Evolutionary conservation across 2,888 invertebrate genomes (phyloP).

Genomic region (Synanthedon myopaeformis): DNA sequence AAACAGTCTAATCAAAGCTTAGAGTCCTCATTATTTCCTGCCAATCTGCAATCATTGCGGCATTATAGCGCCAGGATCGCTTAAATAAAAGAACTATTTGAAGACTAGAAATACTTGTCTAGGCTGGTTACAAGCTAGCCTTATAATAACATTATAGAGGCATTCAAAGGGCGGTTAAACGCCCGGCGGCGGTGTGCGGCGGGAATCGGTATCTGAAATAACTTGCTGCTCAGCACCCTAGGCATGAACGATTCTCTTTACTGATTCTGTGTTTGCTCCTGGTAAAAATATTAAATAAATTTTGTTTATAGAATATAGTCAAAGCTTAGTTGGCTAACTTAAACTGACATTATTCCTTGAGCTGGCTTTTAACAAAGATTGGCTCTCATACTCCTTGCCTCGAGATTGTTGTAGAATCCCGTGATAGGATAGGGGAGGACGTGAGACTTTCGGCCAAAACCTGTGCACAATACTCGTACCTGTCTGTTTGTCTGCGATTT

Average conservation of each 20-base stretch:
- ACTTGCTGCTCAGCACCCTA: constrained; percentile 1
- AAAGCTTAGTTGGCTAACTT: no score
- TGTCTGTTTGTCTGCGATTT: no score
- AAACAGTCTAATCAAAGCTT: no score
- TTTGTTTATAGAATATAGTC: no score
- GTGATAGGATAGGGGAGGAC: no score
- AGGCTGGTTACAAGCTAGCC: constrained; percentile 16
- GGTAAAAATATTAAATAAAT: neutral
- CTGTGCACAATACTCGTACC: no score
- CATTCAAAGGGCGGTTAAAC: constrained; percentile 5
- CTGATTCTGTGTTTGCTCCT: neutral
- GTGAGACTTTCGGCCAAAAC: no score
- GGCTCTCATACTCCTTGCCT: no score
- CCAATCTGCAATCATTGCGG: neutral
- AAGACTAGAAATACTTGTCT: constrained; percentile 33
- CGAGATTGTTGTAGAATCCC: no score
- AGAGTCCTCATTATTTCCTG: no score
- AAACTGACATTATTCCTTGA: no score
- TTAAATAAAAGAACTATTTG: constrained; percentile 10
- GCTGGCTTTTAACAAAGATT: no score
- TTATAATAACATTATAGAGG: constrained; percentile 14
- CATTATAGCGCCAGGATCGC: constrained; percentile 6
- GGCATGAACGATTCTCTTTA: neutral
- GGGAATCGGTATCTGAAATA: constrained; percentile 4
- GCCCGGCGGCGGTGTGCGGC: constrained; percentile 1